Base-by-base conservation (phyloP, 2,113 vertebrate genomes). In the Scolopax mira region DNA sequence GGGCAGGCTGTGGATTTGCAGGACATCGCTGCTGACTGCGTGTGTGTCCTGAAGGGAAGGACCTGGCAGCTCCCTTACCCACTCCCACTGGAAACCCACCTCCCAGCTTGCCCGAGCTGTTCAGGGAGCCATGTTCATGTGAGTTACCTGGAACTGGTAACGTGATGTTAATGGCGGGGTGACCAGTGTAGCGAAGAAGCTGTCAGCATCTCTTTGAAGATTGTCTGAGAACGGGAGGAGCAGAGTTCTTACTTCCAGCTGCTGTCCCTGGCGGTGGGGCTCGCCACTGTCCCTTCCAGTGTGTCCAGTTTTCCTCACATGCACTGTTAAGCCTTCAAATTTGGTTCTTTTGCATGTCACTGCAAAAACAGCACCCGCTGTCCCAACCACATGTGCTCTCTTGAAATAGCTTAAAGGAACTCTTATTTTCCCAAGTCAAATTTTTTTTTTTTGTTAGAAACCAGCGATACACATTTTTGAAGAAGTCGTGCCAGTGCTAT, bases 1-100 rank as follows among this genome's bases (percentile, higher is more conserved):
- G 74, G 31, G 35, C 13, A 62, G 27, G 60, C 37, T 54, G 3
- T 54, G 79, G 27, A 18, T 79, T 79, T 37, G 13, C 57, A 75
- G 71, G 22, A 4, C 66, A 3, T 30, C 0, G 0, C 18, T 67
- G 27, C 39, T 67, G 52, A 28, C 54, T 52, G 1, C 12, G 9
- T 18, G 18, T 22, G 54, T 31, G 67, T 30, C 55, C 54, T 49
- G 65, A n/a, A 70, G 69, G 3, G 2, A 10, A n/a, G 31, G 7
- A 27, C n/a, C 28, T 62, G 49, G 60, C 42, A 66, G 42, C 22
- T 71, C 54, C 27, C 23, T 18, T 2, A 3, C 35, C 60, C 54
- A 81, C 44, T 80, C 42, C 49, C 27, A 2, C 35, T 86, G 72
- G 35, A 10, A 42, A 39, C 58, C 58, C 54, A 18, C 8, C 4